Percentiles rank a stretch among this genome's conserved stretches.
phyloP scores from a whole-genome alignment of 1,140 invertebrate species.

The Meloidogyne floridensis region DNA sequence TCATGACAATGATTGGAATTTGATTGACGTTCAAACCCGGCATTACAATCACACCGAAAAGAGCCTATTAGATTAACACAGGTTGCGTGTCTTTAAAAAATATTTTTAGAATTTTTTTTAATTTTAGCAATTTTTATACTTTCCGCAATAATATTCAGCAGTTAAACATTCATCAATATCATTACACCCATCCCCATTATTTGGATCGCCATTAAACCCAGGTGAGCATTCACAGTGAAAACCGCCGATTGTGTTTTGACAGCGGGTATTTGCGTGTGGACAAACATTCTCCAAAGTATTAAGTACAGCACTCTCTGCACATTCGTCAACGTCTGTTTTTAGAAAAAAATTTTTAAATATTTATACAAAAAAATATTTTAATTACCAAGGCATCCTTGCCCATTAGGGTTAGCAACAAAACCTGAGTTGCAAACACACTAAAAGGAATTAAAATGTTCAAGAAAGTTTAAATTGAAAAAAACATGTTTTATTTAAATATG shows the following conservation, averaged over 20 bases:
- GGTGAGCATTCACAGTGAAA: conserved; percentile 46
- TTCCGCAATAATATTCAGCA: conserved; percentile 44
- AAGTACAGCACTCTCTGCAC: conserved; percentile 5
- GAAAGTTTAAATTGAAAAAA: not conserved
- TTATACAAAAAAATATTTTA: conserved; percentile 18
- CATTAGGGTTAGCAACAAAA: conserved; percentile 40
- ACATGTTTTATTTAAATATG: not conserved
- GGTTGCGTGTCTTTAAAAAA: conserved; percentile 26
- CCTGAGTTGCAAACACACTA: conserved; percentile 47
- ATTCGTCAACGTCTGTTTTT: conserved; percentile 50
- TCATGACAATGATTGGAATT: conserved; percentile 41
- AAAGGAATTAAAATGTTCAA: not conserved
- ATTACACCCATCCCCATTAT: conserved; percentile 35
- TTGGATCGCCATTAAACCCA: conserved; percentile 43
- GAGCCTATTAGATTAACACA: conserved; percentile 43
- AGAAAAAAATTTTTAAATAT: conserved; percentile 15
- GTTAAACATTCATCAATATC: conserved; percentile 51
- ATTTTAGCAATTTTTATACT: not conserved
- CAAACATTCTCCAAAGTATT: conserved; percentile 33
- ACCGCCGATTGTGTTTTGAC: conserved; percentile 43
- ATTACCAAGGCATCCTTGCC: conserved; percentile 35
- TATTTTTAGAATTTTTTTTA: not conserved
- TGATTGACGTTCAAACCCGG: conserved; percentile 38
- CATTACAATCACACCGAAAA: conserved; percentile 44
- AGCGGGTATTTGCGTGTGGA: conserved; percentile 39